Percentiles rank a stretch among this genome's conserved stretches.
These are phyloP conservation scores for Aurelia sp. DNA, from an alignment of 30 jellyfish, hydroid and myxozoan species.

Conservation along the genomic window DNA sequence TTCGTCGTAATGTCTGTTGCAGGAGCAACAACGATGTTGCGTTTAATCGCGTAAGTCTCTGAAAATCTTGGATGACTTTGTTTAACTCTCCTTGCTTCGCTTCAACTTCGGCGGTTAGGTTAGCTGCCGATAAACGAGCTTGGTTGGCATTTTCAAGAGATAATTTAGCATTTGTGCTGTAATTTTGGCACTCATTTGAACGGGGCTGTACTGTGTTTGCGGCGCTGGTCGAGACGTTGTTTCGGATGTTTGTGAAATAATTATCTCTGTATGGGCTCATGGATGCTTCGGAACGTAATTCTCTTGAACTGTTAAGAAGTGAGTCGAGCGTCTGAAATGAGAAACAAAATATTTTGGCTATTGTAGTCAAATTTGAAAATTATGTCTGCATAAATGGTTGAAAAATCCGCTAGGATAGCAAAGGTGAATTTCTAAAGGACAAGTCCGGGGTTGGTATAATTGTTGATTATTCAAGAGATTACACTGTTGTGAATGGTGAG, in stretches of 20 bases:
- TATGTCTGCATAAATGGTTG: too few relatives aligned
- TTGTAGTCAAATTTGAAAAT: too few relatives aligned
- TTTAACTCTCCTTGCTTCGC: conserved; percentile 39
- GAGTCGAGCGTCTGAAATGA: conserved; percentile 6
- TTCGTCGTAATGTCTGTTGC: conserved; percentile 20
- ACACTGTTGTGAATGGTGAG: too few relatives aligned
- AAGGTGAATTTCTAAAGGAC: too few relatives aligned
- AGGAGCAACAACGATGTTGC: conserved; percentile 34
- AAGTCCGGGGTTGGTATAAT: too few relatives aligned
- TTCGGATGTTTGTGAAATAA: conserved; percentile 19
- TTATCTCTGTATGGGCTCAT: conserved; percentile 19
- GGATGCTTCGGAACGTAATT: conserved; percentile 29
- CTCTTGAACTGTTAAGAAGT: conserved; percentile 17
- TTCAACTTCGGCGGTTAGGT: conserved; percentile 15
- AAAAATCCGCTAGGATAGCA: too few relatives aligned
- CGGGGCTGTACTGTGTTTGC: conserved; percentile 23
- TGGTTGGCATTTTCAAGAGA: conserved; percentile 33
- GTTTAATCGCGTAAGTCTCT: conserved; percentile 20
- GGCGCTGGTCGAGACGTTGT: conserved; percentile 34
- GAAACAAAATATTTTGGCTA: neutral
- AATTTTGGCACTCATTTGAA: conserved; percentile 36
- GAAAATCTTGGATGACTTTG: conserved; percentile 14
- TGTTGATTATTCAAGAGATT: too few relatives aligned
- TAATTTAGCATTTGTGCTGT: conserved; percentile 13
- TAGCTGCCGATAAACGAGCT: conserved; percentile 26